Base-by-base conservation (phyloP, 2,888 invertebrate species). In the Acanthopleura granulata region DNA sequence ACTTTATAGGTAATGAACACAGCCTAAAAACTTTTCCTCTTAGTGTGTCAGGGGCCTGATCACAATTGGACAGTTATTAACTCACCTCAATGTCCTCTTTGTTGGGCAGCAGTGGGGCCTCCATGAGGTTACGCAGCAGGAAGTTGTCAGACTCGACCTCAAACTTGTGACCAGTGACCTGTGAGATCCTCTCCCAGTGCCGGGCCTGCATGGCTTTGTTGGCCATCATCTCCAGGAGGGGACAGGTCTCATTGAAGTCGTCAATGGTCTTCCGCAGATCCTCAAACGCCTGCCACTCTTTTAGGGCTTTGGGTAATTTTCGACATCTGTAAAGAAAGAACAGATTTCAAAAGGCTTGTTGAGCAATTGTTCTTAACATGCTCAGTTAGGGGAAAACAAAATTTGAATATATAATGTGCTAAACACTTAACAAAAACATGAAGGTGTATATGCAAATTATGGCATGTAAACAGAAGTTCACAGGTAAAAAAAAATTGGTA, bases 201-300 rank as follows among this genome's bases (percentile, higher is more conserved):
- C 98, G 93, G 0, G 95, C 94, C 91, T 97, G 97, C 98, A 98
- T 98, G 0, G 98, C 97, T 90, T 96, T 97, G 91, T 98, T 98
- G 0, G 96, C 94, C 98, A 98, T 98, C 84, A 98, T 91, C 90
- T 98, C 98, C 80, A 98, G 92, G 40, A 98, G 92, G 0, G 98
- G 98, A 87, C 97, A 98, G 94, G 97, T 97, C 89, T 98, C 98
- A 90, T 97, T 98, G 91, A 98, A 98, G 89, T 98, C 98, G 87
- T 98, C 98, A 78, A 98, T 97, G 0, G 97, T 98, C 88, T 97
- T 96, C 90, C 98, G 97, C 72, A 98, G 92, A 0, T 98, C 97
- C 89, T 95, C 96, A 92, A 97, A 98, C 0, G 98, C 98, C 1
- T 98, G 97, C 98, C 98, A 98, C 89, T 98, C 98, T 84, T 93